Conservation (phyloP, 2,113 vertebrate genomes). For the Machaerirhynchus nigripectus region DNA sequence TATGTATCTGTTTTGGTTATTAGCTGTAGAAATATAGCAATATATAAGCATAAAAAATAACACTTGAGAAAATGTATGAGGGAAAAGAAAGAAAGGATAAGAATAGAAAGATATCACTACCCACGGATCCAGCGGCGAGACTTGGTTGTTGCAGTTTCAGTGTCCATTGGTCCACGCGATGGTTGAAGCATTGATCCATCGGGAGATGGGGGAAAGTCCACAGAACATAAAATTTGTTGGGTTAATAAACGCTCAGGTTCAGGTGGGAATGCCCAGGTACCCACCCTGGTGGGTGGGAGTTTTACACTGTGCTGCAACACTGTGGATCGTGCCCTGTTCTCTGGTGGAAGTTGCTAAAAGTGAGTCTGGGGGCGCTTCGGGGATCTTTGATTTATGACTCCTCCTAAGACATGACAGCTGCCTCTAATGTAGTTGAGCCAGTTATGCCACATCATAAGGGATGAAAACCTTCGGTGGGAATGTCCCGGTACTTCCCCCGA, state of each 20-base stretch:
- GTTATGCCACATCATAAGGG: neutral
- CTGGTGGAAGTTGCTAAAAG: neutral
- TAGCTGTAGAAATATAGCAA: neutral
- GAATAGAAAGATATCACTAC: neutral
- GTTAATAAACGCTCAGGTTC: neutral
- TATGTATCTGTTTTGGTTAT: neutral
- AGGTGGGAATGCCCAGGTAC: neutral
- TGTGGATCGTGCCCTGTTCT: neutral
- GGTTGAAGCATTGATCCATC: neutral
- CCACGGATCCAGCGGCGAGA: rapidly evolving
- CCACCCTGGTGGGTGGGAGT: too few relatives aligned
- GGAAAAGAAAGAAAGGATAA: neutral
- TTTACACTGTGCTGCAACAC: neutral
- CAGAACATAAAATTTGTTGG: neutral
- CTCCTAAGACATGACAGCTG: neutral
- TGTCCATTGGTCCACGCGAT: neutral
- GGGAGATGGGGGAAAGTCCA: neutral
- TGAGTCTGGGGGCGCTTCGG: rapidly evolving
- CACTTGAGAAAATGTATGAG: neutral
- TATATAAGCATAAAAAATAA: neutral
- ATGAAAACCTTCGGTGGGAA: neutral
- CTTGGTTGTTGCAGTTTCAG: neutral
- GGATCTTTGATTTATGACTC: neutral
- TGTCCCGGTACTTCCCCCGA: rapidly evolving
- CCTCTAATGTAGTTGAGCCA: too few relatives aligned